These are phyloP conservation scores for Quadroppia sp. DNA, from an alignment of 2,888 invertebrate species.

Conservation along the genomic window DNA sequence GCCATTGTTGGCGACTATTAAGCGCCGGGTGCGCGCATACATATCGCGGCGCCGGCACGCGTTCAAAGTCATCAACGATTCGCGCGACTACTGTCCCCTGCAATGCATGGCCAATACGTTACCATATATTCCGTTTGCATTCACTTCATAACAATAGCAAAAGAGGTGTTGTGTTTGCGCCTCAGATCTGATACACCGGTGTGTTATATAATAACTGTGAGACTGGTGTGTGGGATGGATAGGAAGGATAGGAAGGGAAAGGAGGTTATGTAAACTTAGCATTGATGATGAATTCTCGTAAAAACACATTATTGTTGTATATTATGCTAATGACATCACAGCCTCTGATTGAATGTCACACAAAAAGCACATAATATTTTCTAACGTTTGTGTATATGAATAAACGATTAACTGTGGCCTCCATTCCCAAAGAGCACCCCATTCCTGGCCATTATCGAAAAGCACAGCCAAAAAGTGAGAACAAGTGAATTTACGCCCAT, in stretches of 20 bases:
- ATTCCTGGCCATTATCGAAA: background rate
- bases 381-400: background rate
- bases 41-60: constrained; percentile 20
- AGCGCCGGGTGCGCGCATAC: background rate
- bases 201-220: constrained; percentile 36
- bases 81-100: too few species aligned
- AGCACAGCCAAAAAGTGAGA: background rate
- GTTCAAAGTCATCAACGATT: constrained; percentile 21
- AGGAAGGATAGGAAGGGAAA: background rate
- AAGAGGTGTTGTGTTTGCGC: background rate
- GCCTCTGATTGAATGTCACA: background rate
- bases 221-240: constrained; percentile 12
- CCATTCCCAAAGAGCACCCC: background rate
- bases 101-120: constrained; percentile 22
- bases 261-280: constrained; percentile 30
- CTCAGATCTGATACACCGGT: background rate
- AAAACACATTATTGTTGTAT: background rate
- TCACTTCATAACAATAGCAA: background rate
- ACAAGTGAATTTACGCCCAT: constrained; percentile 15
- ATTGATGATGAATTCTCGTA: background rate
- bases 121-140: background rate
- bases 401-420: background rate
- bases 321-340: background rate
- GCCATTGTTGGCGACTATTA: constrained; percentile 7
- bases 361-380: background rate